phyloP scores from a whole-genome alignment of 2,113 vertebrate species.

The Myodes glareolus region DNA sequence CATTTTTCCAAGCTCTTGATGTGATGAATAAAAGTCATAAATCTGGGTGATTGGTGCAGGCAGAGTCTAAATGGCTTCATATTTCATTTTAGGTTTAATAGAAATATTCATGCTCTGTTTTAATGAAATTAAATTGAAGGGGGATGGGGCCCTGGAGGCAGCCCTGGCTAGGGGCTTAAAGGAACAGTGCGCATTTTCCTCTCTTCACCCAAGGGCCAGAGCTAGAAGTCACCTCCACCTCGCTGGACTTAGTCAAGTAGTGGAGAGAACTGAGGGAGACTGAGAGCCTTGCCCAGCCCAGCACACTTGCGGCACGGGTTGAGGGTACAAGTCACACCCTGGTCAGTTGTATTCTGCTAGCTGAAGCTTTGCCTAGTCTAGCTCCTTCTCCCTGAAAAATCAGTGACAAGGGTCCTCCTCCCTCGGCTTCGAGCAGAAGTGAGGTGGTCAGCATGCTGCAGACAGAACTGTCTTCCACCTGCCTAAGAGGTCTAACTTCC shows the following conservation, averaged over 20 bases:
- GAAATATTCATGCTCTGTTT: constrained; percentile 98
- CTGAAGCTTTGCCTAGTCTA: neutral
- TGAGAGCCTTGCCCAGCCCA: neutral
- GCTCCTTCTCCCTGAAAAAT: neutral
- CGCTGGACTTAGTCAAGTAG: neutral
- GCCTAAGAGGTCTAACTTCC: neutral
- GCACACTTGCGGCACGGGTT: neutral
- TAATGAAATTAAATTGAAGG: constrained; percentile 99
- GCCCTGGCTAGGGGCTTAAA: constrained; percentile 81
- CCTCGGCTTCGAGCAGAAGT: neutral
- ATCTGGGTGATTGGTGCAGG: constrained; percentile 98
- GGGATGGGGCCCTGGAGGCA: constrained; percentile 82
- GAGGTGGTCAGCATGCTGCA: rapidly evolving
- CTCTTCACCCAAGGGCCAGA: rapidly evolving
- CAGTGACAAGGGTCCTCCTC: neutral
- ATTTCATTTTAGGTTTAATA: constrained; percentile 99
- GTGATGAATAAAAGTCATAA: constrained; percentile 99
- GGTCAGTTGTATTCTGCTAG: neutral
- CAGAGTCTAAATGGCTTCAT: constrained; percentile 99
- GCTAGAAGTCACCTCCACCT: neutral
- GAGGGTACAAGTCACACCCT: neutral
- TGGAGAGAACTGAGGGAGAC: neutral
- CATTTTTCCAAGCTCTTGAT: constrained; percentile 96
- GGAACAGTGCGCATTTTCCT: constrained; percentile 72
- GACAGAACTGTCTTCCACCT: no score